Conservation (phyloP, 2,113 vertebrate genomes). For the Tonatia bakeri region DNA sequence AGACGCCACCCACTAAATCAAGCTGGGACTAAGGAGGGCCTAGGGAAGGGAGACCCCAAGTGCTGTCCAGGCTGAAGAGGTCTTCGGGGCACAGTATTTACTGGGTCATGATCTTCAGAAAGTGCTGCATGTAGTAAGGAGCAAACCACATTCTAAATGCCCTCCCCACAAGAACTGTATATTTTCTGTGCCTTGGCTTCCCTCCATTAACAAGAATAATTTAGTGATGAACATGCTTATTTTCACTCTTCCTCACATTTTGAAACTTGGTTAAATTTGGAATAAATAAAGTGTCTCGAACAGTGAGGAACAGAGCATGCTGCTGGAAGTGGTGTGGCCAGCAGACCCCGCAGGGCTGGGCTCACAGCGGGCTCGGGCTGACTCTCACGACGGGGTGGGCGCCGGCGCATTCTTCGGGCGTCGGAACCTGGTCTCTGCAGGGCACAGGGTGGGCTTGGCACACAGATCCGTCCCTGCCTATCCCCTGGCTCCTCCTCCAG, state of each 20-base stretch:
- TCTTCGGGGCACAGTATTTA: neutral
- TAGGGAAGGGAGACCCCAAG: neutral
- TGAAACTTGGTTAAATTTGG: neutral
- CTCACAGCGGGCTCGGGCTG: neutral
- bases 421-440: neutral
- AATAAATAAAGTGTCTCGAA: neutral
- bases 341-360: neutral
- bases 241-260: neutral
- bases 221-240: neutral
- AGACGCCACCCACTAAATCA: neutral
- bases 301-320: neutral
- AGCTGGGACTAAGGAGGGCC: neutral
- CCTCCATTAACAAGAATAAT: neutral
- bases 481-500: neutral
- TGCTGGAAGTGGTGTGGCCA: neutral
- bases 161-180: neutral
- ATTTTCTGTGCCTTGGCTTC: neutral
- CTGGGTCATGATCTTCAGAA: neutral
- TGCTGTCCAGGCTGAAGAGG: neutral
- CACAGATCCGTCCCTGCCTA: neutral
- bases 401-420: neutral
- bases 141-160: neutral
- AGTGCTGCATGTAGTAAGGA: neutral
- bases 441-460: neutral
- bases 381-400: neutral